phyloP scores from a whole-genome alignment of 1,140 invertebrate genomes.

The Riptortus pedestris region DNA sequence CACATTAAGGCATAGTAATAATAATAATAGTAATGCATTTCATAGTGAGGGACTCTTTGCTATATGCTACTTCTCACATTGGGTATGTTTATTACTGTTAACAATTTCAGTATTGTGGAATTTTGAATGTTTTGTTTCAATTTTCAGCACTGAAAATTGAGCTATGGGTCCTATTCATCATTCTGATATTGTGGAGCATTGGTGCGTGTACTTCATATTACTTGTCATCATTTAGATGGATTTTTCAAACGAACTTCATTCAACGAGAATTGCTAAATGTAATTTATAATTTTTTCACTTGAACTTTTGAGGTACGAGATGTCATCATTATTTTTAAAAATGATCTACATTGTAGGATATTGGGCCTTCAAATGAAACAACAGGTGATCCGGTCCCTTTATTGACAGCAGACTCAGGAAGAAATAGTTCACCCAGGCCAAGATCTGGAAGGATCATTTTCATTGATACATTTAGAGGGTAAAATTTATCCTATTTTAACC shows the following conservation, averaged over 20 bases:
- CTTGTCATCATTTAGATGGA: neutral
- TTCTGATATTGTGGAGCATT: neutral
- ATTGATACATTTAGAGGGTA: conserved; percentile 29
- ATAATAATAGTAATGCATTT: neutral
- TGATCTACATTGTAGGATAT: conserved; percentile 22
- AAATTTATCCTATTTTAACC: neutral
- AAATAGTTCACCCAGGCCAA: conserved; percentile 5
- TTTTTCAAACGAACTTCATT: neutral
- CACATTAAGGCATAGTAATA: neutral
- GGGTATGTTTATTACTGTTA: neutral
- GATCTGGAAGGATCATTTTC: neutral
- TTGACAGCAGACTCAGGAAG: conserved; percentile 14
- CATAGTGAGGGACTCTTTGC: neutral
- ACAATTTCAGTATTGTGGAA: neutral
- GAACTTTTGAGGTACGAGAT: neutral
- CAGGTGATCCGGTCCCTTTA: conserved; percentile 4
- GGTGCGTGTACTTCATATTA: neutral
- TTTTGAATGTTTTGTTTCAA: neutral
- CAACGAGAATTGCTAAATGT: conserved; percentile 5
- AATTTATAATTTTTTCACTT: neutral
- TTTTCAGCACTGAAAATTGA: conserved; percentile 12
- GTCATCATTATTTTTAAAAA: neutral
- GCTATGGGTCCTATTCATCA: neutral
- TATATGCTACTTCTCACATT: neutral
- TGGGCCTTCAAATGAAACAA: conserved; percentile 5